phyloP scores from a whole-genome alignment of 2,888 invertebrate genomes.

The Gortyna flavago region DNA sequence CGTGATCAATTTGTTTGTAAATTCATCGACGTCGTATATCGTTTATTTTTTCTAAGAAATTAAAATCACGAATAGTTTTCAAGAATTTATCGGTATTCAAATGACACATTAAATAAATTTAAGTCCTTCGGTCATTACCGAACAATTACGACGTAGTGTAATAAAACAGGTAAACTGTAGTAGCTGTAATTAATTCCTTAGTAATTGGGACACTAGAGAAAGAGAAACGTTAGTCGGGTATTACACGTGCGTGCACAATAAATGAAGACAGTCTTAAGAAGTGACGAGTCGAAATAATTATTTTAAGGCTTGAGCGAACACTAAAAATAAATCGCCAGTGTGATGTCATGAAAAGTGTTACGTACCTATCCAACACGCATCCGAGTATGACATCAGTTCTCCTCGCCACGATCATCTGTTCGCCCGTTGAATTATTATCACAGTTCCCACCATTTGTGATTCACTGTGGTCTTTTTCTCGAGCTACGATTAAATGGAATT shows the following conservation, averaged over 20 bases:
- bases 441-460: slow-evolving; percentile 76
- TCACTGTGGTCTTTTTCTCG: slow-evolving; percentile 67
- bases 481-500: slow-evolving; percentile 60
- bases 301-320: slow-evolving; percentile 84
- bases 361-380: slow-evolving; percentile 83
- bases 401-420: slow-evolving; percentile 80
- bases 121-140: slow-evolving; percentile 15
- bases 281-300: slow-evolving; percentile 83
- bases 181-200: slow-evolving; percentile 32
- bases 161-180: slow-evolving; percentile 23
- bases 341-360: slow-evolving; percentile 88
- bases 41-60: not conserved
- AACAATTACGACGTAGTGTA: slow-evolving; percentile 22
- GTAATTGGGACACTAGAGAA: slow-evolving; percentile 45
- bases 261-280: slow-evolving; percentile 73
- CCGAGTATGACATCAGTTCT: slow-evolving; percentile 86
- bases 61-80: slow-evolving; percentile 9
- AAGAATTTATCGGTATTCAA: slow-evolving; percentile 23
- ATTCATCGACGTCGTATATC: not conserved
- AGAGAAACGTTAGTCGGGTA: slow-evolving; percentile 48
- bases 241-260: slow-evolving; percentile 71
- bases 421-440: slow-evolving; percentile 79
- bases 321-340: slow-evolving; percentile 85
- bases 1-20: slow-evolving; percentile 4
- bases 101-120: slow-evolving; percentile 16